Evolutionary conservation across 2,888 invertebrate genomes (phyloP).

Genomic region (Stenurella melanura): DNA sequence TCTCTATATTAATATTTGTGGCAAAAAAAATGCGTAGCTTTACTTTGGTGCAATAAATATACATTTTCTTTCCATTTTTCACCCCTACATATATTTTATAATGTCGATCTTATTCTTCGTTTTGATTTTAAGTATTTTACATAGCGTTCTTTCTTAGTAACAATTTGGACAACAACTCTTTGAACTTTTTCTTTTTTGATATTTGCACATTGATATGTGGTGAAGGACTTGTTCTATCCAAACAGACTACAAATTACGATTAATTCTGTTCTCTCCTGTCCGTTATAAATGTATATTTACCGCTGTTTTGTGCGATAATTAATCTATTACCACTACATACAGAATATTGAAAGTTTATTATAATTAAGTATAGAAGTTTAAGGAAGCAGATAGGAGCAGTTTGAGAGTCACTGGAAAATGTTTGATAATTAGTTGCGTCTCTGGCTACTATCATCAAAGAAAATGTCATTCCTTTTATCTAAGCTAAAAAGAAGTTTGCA

Average conservation of each 20-base stretch:
- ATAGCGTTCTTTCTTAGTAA: no score
- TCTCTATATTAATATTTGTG: neutral
- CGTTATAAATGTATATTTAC: slow-evolving; percentile 12
- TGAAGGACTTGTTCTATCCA: neutral
- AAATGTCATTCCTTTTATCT: neutral
- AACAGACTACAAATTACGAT: neutral
- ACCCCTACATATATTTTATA: neutral
- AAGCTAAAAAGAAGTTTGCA: no score
- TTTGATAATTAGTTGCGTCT: neutral
- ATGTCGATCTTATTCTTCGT: no score
- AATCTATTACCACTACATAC: neutral
- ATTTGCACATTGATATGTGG: neutral
- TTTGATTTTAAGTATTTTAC: no score
- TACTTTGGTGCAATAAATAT: slow-evolving; percentile 1
- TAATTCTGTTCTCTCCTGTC: no score
- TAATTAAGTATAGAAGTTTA: neutral
- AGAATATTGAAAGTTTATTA: slow-evolving; percentile 11
- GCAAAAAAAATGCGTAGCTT: neutral
- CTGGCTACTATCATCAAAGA: neutral
- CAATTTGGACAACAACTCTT: neutral
- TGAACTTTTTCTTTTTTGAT: neutral
- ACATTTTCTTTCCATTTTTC: neutral
- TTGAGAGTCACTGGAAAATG: slow-evolving; percentile 5
- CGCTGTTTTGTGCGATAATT: slow-evolving; percentile 20
- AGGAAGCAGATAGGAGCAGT: slow-evolving; percentile 19